Evolutionary conservation across 1,140 invertebrate genomes (phyloP).

Genomic region (Araneus ventricosus): DNA sequence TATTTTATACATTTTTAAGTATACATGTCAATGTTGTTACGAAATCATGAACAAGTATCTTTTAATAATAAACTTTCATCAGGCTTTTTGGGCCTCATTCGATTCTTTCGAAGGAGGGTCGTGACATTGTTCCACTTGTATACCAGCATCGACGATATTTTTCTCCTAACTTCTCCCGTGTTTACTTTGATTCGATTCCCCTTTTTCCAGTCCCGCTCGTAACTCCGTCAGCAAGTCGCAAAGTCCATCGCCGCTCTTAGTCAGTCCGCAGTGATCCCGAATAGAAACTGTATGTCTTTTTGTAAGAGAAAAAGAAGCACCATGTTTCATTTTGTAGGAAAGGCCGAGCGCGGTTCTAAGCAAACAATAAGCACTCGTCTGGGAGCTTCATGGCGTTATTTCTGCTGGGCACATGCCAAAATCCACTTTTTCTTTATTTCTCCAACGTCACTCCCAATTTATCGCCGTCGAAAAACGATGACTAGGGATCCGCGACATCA

Average conservation of each 20-base stretch:
- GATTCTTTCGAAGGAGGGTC: too few relatives aligned
- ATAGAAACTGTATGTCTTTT: constrained; percentile 58
- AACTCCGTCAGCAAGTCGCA: background rate
- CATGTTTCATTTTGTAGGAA: constrained; percentile 70
- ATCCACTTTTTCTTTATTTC: background rate
- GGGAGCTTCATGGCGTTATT: constrained; percentile 34
- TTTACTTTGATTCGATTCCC: constrained; percentile 35
- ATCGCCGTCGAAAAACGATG: constrained; percentile 29
- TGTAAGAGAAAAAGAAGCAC: background rate
- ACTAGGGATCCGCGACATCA: constrained; percentile 39
- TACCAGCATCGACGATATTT: background rate
- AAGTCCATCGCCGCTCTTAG: constrained; percentile 19
- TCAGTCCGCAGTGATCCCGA: constrained; percentile 8
- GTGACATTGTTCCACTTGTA: background rate
- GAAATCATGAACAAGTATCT: too few relatives aligned
- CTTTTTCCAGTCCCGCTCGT: background rate
- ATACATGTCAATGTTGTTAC: too few relatives aligned
- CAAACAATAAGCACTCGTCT: constrained; percentile 66
- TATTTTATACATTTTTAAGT: too few relatives aligned
- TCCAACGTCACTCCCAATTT: constrained; percentile 60
- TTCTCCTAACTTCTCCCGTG: background rate
- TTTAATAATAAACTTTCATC: too few relatives aligned
- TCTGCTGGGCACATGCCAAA: constrained; percentile 53
- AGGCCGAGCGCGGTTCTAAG: constrained; percentile 7
- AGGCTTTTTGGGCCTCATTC: too few relatives aligned